These are phyloP conservation scores for Oryzaephilus surinamensis DNA, from an alignment of 1,140 invertebrate genomes.

Conservation along the genomic window DNA sequence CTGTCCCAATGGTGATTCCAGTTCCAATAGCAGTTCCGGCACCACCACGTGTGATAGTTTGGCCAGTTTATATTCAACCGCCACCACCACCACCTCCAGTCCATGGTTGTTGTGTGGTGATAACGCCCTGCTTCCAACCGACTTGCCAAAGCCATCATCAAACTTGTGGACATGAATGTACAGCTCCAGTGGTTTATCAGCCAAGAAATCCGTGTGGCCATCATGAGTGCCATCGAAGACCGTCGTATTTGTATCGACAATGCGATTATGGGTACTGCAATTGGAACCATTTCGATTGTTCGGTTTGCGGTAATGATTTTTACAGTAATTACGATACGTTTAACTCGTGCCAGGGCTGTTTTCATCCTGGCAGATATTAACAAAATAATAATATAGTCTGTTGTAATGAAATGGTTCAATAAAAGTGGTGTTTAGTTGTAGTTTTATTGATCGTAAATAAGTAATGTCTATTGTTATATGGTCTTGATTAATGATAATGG, in stretches of 20 bases:
- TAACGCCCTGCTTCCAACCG: background rate
- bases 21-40: conserved; percentile 5
- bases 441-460: background rate
- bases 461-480: no score
- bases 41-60: conserved; percentile 1
- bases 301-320: conserved; percentile 3
- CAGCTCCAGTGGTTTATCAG: no score
- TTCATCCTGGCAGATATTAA: no score
- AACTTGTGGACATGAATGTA: conserved; percentile 1
- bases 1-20: background rate
- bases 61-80: no score
- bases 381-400: background rate
- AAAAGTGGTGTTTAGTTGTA: background rate
- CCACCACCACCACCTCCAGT: background rate
- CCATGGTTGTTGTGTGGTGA: conserved; percentile 3
- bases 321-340: conserved; percentile 6
- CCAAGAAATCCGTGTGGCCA: conserved; percentile 7
- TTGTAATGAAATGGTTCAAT: background rate
- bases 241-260: no score
- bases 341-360: conserved; percentile 5
- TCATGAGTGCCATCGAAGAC: no score
- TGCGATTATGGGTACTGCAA: background rate
- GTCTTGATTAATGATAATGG: no score
- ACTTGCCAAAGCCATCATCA: conserved; percentile 1
- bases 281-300: conserved; percentile 1